Percentiles rank a stretch among this genome's conserved stretches.
Conservation (phyloP, 1,140 invertebrate species). For the Telenomus remus region DNA sequence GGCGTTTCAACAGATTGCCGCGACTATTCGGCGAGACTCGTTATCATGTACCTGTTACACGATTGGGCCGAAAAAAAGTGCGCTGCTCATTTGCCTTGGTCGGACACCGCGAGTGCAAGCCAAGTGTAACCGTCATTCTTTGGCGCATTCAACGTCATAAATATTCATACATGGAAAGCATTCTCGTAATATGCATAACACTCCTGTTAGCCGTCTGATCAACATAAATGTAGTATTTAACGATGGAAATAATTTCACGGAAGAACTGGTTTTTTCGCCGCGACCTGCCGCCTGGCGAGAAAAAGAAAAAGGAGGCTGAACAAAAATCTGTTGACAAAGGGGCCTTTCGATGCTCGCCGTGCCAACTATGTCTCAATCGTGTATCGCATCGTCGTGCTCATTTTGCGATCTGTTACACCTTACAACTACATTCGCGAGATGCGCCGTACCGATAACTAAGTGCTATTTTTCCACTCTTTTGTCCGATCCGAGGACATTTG, state of each 20-base stretch:
- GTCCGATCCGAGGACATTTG: conserved; percentile 37
- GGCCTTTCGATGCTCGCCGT: conserved; percentile 25
- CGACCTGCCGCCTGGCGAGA: conserved; percentile 3
- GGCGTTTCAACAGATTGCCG: conserved; percentile 38
- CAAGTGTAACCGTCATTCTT: conserved; percentile 50
- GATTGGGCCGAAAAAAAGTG: conserved; percentile 45
- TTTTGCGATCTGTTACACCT: conserved; percentile 51
- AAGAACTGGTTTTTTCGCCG: conserved; percentile 59
- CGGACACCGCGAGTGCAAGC: conserved; percentile 37
- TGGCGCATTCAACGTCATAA: conserved; percentile 60
- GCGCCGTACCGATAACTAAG: conserved; percentile 42
- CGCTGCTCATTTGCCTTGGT: conserved; percentile 49
- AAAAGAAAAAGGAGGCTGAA: conserved; percentile 1
- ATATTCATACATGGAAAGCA: conserved; percentile 66
- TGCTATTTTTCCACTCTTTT: conserved; percentile 49
- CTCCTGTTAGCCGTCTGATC: conserved; percentile 60
- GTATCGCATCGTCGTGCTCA: conserved; percentile 44
- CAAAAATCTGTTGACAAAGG: conserved; percentile 40
- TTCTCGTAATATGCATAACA: conserved; percentile 60
- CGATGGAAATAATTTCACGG: conserved; percentile 66
- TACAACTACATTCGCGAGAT: conserved; percentile 53
- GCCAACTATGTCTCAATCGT: conserved; percentile 60
- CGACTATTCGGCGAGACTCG: conserved; percentile 39
- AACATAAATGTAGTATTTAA: conserved; percentile 69
- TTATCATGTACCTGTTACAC: conserved; percentile 55